Evolutionary conservation across 2,888 invertebrate genomes (phyloP).

Genomic region (Polietes domitor): DNA sequence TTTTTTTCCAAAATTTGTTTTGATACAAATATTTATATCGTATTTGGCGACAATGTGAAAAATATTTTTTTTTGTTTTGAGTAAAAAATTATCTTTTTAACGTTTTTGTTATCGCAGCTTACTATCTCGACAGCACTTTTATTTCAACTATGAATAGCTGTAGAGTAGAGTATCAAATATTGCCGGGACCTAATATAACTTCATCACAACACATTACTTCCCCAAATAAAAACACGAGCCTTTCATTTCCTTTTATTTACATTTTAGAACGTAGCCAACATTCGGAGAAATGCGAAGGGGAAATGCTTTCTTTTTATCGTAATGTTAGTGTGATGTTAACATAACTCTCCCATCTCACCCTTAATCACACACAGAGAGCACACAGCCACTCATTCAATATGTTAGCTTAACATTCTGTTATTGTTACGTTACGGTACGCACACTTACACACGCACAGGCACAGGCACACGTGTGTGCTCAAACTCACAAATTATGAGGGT

Average conservation of each 20-base stretch:
- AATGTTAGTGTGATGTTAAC: constrained; percentile 45
- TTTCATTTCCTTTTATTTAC: neutral
- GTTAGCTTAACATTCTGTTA: constrained; percentile 31
- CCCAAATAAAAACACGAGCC: neutral
- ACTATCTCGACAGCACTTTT: no score
- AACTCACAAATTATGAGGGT: constrained; percentile 44
- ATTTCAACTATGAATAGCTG: no score
- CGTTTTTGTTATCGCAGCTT: no score
- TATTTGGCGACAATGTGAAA: no score
- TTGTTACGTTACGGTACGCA: constrained; percentile 14
- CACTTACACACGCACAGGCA: neutral
- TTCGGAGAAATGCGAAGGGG: constrained; percentile 55
- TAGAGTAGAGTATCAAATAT: no score
- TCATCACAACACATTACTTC: no score
- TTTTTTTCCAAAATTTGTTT: no score
- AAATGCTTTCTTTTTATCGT: constrained; percentile 39
- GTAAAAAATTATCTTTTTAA: no score
- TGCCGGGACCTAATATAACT: no score
- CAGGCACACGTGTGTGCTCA: neutral
- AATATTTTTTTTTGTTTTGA: no score
- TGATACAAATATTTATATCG: no score
- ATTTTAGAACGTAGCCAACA: neutral
- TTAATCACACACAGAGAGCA: neutral
- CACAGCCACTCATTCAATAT: neutral
- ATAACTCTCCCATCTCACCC: neutral